Evolutionary conservation across 2,888 invertebrate genomes (phyloP).

Genomic region (Parnassius mnemosyne): DNA sequence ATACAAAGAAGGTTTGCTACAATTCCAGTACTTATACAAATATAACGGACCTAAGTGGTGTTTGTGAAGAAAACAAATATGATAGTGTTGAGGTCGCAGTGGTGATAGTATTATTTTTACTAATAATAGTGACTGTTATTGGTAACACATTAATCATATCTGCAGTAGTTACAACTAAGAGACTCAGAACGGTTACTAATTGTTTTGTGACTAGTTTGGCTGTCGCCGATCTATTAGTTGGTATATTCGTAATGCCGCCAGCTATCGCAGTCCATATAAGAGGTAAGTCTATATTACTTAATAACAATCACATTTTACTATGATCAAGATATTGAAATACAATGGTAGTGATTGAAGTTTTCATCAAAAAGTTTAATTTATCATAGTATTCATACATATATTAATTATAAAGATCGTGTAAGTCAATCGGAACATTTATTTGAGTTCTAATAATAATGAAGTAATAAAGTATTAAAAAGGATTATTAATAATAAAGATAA

Average conservation of each 20-base stretch:
- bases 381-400: too few relatives aligned
- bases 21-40: slow-evolving; percentile 36
- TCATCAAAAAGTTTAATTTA: too few relatives aligned
- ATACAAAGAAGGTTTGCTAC: slow-evolving; percentile 35
- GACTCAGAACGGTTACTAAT: slow-evolving; percentile 95
- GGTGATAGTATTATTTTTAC: slow-evolving; percentile 82
- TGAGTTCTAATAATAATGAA: too few relatives aligned
- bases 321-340: too few relatives aligned
- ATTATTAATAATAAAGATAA: too few relatives aligned
- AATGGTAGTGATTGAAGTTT: too few relatives aligned
- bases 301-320: too few relatives aligned
- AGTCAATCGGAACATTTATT: too few relatives aligned
- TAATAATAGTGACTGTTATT: slow-evolving; percentile 87
- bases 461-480: too few relatives aligned
- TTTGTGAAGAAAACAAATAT: slow-evolving; percentile 45
- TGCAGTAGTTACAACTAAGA: slow-evolving; percentile 91
- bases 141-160: slow-evolving; percentile 95
- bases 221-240: slow-evolving; percentile 95
- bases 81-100: slow-evolving; percentile 80
- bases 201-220: slow-evolving; percentile 97
- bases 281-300: too few relatives aligned
- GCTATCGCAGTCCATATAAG: slow-evolving; percentile 93
- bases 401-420: too few relatives aligned
- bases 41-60: slow-evolving; percentile 32
- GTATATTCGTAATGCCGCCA: slow-evolving; percentile 96